Evolutionary conservation across 2,888 invertebrate genomes (phyloP).

Genomic region (Polydrusus pterygomalis): DNA sequence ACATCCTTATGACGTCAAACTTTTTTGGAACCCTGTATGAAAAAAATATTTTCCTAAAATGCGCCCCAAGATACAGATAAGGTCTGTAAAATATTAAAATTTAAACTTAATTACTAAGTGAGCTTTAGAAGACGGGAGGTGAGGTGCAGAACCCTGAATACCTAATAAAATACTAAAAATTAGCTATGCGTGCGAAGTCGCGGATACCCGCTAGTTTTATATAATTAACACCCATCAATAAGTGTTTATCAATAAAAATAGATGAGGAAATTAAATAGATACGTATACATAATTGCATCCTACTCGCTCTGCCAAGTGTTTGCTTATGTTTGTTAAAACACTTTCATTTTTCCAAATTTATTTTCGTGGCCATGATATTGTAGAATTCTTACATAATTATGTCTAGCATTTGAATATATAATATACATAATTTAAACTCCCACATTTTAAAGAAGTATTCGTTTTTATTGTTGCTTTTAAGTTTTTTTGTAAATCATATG

Average conservation of each 20-base stretch:
- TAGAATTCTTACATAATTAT: slow-evolving; percentile 20
- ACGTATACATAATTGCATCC: neutral
- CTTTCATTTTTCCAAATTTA: slow-evolving; percentile 22
- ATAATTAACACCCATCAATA: neutral
- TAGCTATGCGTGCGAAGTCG: no score
- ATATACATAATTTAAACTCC: neutral
- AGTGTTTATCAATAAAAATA: neutral
- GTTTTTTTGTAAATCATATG: no score
- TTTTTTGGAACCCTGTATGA: no score
- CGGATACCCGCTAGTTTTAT: no score
- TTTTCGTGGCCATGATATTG: slow-evolving; percentile 11
- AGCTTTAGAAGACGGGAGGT: no score
- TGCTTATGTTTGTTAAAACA: neutral
- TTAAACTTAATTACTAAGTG: no score
- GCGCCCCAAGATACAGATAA: no score
- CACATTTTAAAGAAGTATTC: neutral
- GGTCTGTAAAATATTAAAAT: no score
- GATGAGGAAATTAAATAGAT: slow-evolving; percentile 6
- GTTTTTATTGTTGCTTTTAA: neutral
- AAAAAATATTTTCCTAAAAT: no score
- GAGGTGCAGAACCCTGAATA: no score
- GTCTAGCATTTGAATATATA: slow-evolving; percentile 3
- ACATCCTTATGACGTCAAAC: no score
- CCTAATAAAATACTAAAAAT: no score
- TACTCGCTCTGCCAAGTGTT: slow-evolving; percentile 2